Evolutionary conservation across 2,888 invertebrate genomes (phyloP).

Genomic region (Sphecodes monilicornis): DNA sequence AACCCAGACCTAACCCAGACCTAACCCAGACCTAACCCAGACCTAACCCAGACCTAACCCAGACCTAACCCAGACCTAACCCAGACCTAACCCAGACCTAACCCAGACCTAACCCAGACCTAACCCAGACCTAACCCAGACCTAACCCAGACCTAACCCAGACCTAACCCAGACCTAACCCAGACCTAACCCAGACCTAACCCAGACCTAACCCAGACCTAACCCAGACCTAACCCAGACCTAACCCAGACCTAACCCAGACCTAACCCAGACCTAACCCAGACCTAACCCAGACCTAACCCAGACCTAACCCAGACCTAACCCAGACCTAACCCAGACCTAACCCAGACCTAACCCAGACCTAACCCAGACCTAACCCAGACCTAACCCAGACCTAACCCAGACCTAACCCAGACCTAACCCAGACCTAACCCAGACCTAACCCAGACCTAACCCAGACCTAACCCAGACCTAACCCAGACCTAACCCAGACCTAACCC

Average conservation of each 20-base stretch:
- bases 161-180: background rate
- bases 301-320: background rate
- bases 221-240: background rate
- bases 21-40: background rate
- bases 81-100: background rate
- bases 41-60: slow-evolving; percentile 12
- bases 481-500: slow-evolving; percentile 8
- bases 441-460: background rate
- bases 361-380: slow-evolving; percentile 2
- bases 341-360: too few relatives aligned
- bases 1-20: slow-evolving; percentile 12
- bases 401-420: background rate
- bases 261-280: slow-evolving; percentile 1
- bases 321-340: background rate
- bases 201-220: background rate
- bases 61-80: slow-evolving; percentile 14
- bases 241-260: slow-evolving; percentile 4
- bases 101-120: slow-evolving; percentile 10
- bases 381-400: background rate
- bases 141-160: background rate
- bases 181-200: background rate
- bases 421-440: background rate
- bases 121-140: slow-evolving; percentile 1
- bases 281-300: slow-evolving; percentile 1
- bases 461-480: slow-evolving; percentile 1